Base-by-base conservation (phyloP, 1,140 invertebrate genomes). In the Hyles euphorbiae region DNA sequence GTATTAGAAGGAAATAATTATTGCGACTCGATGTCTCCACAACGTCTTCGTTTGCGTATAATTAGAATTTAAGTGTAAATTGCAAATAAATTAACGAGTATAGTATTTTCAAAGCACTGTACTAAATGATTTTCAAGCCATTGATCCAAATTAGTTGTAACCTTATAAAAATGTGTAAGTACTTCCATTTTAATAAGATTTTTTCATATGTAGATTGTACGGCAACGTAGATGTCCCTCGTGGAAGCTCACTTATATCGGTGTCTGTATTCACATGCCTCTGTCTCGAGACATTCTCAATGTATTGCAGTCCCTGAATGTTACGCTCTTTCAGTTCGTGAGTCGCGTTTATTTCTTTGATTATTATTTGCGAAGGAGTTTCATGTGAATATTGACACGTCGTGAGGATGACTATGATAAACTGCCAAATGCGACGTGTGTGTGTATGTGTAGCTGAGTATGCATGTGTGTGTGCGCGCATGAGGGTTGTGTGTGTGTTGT, bases 161-260 rank as follows among this genome's bases (percentile, higher is more conserved):
- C 67, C 64, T 72, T 79, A 68, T 76, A 81, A 83, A 78, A 64
- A 78, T 77, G 67, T 76, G 71, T 76, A 85, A 83, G 78, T 87
- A 88, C 85, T 88, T 88, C 85, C 85, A 88, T 84, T 87, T 83
- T 82, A 80, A 50, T 78, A 84, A 84, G 77, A 77, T 78, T 79
- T 78, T 82, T 85, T 81, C 70, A 60, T 81, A 83, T 67, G 73
- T 86, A 86, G 83, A 72, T 60, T 74, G 70, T 83, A 81, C 64
- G 71, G 76, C 81, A 76, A 68, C 53, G 80, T 82, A 83, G 78
- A 76, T 67, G 70, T 70, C 70, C 71, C 65, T 56, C 53, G 75
- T 70, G 72, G 68, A 75, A 52, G 67, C 72, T 79, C 76, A 79
- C 75, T 73, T 61, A 63, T 65, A 61, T 70, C 67, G 64, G 53